These are phyloP conservation scores for Thecocarcelia acutangulata DNA, from an alignment of 2,888 invertebrate genomes.

Conservation along the genomic window DNA sequence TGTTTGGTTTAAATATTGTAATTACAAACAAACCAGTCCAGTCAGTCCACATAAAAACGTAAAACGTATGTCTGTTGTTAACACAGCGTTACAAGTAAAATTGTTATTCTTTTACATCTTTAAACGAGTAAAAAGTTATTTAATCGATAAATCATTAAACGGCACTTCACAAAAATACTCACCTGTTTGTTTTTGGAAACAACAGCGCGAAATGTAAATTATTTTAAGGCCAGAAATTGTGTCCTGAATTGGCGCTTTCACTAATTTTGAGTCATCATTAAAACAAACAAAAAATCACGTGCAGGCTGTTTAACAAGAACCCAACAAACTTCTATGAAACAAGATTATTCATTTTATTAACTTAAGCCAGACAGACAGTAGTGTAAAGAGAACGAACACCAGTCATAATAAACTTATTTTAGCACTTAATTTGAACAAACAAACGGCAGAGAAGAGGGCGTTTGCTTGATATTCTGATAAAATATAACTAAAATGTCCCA, in stretches of 20 bases:
- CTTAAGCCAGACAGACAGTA: background rate
- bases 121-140: slow-evolving; percentile 12
- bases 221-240: slow-evolving; percentile 24
- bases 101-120: background rate
- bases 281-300: background rate
- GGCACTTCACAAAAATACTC: slow-evolving; percentile 6
- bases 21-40: slow-evolving; percentile 62
- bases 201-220: slow-evolving; percentile 7
- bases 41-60: slow-evolving; percentile 26
- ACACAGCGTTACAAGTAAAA: slow-evolving; percentile 3
- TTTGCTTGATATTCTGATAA: slow-evolving; percentile 29
- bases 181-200: background rate
- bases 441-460: slow-evolving; percentile 46
- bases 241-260: slow-evolving; percentile 45
- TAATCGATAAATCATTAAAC: slow-evolving; percentile 59
- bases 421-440: slow-evolving; percentile 62
- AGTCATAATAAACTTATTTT: slow-evolving; percentile 58
- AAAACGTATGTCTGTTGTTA: slow-evolving; percentile 22
- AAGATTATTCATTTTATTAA: slow-evolving; percentile 36
- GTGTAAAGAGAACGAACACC: too few species aligned
- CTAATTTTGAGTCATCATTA: slow-evolving; percentile 35
- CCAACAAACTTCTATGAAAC: slow-evolving; percentile 2
- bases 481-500: slow-evolving; percentile 47
- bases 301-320: background rate
- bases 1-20: slow-evolving; percentile 29